A percentile compares a stretch with the other conserved stretches of the same genome.
Evolutionary conservation across 2,113 vertebrate species (phyloP).

Genomic region (Trichechus manatus): DNA sequence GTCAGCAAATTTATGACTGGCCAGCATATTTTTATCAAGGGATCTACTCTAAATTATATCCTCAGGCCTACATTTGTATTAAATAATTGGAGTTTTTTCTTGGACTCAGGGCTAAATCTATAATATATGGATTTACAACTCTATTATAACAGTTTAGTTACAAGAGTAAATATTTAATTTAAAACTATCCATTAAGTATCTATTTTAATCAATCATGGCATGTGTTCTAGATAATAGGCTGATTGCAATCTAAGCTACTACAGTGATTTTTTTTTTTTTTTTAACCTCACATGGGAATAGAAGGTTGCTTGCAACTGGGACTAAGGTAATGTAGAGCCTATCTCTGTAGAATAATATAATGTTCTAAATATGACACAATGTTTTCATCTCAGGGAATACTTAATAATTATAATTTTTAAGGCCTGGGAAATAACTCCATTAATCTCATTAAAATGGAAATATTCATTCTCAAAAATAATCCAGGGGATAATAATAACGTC

Average conservation of each 20-base stretch:
- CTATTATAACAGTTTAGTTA: not conserved
- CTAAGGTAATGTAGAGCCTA: not conserved
- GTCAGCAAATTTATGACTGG: not conserved
- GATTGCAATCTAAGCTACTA: not conserved
- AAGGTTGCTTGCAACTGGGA: not conserved
- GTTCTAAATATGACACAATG: not conserved
- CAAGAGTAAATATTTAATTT: slow-evolving; percentile 52
- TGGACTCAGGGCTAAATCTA: not conserved
- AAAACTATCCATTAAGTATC: not conserved
- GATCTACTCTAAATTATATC: not conserved
- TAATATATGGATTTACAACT: not conserved
- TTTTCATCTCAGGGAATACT: not conserved
- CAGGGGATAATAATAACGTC: not conserved
- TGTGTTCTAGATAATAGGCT: not conserved
- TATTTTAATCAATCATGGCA: not conserved
- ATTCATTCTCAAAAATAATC: not conserved
- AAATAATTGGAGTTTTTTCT: not conserved
- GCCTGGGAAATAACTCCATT: not conserved
- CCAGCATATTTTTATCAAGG: not conserved
- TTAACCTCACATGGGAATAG: not conserved
- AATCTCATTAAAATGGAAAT: not conserved
- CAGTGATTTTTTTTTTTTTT: not conserved
- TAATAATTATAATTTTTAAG: not conserved
- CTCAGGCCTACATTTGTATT: not conserved
- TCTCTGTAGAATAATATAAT: not conserved